phyloP scores from a whole-genome alignment of 2,113 vertebrate genomes.

The Sinocyclocheilus maitianheensis region DNA sequence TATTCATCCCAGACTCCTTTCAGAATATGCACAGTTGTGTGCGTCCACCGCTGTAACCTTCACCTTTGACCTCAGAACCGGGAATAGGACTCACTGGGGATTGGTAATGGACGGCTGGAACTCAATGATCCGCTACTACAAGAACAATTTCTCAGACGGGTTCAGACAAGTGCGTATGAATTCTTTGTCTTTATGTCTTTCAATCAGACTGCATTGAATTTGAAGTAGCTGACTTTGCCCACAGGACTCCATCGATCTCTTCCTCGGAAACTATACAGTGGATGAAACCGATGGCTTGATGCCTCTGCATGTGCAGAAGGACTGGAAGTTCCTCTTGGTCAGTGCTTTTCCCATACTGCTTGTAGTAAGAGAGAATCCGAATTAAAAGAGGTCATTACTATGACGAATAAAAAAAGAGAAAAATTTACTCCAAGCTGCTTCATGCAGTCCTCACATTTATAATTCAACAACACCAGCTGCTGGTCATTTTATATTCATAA shows the following conservation, averaged over 20 bases:
- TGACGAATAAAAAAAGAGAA: not conserved
- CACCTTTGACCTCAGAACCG: conserved; percentile 78
- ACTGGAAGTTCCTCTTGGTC: conserved; percentile 96
- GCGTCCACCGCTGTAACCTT: not conserved
- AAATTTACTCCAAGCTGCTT: not conserved
- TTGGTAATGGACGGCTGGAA: conserved; percentile 97
- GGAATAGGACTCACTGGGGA: conserved; percentile 94
- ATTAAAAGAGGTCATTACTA: not conserved
- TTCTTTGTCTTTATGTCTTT: conserved; percentile 2
- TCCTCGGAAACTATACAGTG: conserved; percentile 95
- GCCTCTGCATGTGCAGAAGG: conserved; percentile 87
- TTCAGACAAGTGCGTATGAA: conserved; percentile 87
- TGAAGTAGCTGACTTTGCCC: not conserved
- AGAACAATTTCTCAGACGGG: conserved; percentile 98
- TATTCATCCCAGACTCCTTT: conserved; percentile 53
- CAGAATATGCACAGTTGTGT: not conserved
- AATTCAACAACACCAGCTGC: not conserved
- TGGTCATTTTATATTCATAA: not conserved
- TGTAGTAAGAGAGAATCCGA: not conserved
- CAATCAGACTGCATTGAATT: not conserved
- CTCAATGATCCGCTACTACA: conserved; percentile 95
- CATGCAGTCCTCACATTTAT: conserved; percentile 31
- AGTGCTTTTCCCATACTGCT: conserved; percentile 58
- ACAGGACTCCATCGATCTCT: conserved; percentile 95
- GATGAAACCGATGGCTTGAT: conserved; percentile 88